phyloP scores from a whole-genome alignment of 92 coral and sea anemone species.

The Heteractis magnifica region DNA sequence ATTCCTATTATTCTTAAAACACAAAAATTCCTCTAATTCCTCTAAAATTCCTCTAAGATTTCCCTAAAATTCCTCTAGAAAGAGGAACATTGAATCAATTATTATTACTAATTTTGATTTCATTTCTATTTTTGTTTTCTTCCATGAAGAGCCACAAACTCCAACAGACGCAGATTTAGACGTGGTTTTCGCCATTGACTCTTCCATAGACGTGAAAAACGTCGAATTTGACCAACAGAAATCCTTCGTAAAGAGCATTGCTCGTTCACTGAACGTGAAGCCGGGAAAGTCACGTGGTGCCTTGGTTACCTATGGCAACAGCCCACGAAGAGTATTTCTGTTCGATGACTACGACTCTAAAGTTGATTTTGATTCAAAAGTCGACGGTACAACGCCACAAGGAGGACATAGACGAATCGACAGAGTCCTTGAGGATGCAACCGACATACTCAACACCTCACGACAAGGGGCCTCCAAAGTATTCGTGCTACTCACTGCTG shows the following conservation, averaged over 20 bases:
- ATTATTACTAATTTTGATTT: too few relatives aligned
- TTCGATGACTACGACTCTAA: slow-evolving; percentile 13
- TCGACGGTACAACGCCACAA: slow-evolving; percentile 45
- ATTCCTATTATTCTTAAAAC: too few relatives aligned
- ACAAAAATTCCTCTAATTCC: too few relatives aligned
- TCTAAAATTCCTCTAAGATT: too few relatives aligned
- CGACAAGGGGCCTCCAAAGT: slow-evolving; percentile 39
- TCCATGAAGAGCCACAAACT: slow-evolving; percentile 19
- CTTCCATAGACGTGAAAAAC: slow-evolving; percentile 51
- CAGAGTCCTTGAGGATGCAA: slow-evolving; percentile 53
- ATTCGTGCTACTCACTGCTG: slow-evolving; percentile 62
- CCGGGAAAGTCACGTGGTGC: slow-evolving; percentile 56
- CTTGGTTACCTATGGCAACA: slow-evolving; percentile 46
- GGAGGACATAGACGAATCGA: slow-evolving; percentile 57
- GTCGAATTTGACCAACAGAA: slow-evolving; percentile 56
- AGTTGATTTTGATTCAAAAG: slow-evolving; percentile 18
- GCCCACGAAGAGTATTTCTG: slow-evolving; percentile 14
- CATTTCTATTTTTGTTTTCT: neutral
- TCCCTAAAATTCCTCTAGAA: too few relatives aligned
- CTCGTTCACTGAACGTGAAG: slow-evolving; percentile 39
- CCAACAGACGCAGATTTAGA: slow-evolving; percentile 45
- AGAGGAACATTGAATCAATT: too few relatives aligned
- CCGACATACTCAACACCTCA: slow-evolving; percentile 23
- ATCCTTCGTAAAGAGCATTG: slow-evolving; percentile 44
- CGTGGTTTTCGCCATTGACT: slow-evolving; percentile 64